Conservation (phyloP, 2,113 vertebrate species). For the Orcinus orca region DNA sequence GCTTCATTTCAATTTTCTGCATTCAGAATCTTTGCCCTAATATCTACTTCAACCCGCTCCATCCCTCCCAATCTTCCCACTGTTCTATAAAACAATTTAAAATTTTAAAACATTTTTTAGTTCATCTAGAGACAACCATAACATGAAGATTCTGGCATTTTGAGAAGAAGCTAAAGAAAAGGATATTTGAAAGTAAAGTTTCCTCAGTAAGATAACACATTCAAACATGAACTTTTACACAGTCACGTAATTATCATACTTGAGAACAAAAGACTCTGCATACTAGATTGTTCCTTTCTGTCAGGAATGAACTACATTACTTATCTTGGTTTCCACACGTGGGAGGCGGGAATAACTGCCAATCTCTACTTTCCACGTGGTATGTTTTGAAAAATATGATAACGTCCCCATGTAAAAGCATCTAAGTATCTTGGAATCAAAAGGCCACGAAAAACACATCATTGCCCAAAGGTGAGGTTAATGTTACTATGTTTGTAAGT, state of each 20-base stretch:
- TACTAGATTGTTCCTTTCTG: background rate
- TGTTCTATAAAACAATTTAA: background rate
- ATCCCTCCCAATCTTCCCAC: background rate
- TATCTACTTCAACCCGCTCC: background rate
- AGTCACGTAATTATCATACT: background rate
- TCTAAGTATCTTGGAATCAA: background rate
- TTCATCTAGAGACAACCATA: background rate
- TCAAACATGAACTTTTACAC: background rate
- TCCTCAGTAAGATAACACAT: background rate
- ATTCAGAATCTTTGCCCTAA: background rate
- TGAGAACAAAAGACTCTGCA: background rate
- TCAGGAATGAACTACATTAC: background rate
- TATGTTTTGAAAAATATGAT: background rate
- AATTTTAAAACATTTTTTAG: background rate
- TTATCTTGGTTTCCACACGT: background rate
- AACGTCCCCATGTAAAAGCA: background rate
- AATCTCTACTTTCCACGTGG: background rate
- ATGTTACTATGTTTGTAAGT: background rate
- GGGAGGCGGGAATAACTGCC: background rate
- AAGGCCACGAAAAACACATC: background rate
- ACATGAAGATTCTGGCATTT: slow-evolving; percentile 13
- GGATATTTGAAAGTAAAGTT: background rate
- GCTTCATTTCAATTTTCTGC: background rate
- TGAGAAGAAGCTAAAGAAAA: background rate
- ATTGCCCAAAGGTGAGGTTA: background rate